Evolutionary conservation across 2,113 vertebrate genomes (phyloP).

Genomic region (Sorex araneus): DNA sequence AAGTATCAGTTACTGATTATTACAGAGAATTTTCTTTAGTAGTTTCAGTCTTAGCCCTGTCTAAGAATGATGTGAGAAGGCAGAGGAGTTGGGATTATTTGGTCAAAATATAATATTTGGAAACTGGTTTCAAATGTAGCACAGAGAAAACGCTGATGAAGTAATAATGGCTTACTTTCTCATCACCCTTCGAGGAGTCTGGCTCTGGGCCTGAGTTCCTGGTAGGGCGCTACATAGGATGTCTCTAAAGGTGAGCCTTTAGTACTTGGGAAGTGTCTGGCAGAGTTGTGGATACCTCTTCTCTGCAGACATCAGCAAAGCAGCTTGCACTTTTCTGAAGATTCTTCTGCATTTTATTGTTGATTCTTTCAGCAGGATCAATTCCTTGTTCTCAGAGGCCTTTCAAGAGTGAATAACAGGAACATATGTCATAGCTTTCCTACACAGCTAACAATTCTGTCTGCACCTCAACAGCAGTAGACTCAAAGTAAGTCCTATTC

Average conservation of each 20-base stretch:
- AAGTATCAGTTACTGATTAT: background rate
- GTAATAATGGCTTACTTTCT: conserved; percentile 23
- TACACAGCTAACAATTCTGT: background rate
- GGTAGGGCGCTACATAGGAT: background rate
- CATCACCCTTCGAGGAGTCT: background rate
- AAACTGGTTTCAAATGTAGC: background rate
- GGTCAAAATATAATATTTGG: conserved; percentile 6
- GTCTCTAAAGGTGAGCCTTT: background rate
- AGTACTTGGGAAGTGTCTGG: conserved; percentile 13
- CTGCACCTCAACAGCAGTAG: background rate
- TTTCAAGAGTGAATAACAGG: background rate
- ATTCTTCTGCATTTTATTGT: background rate
- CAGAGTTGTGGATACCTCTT: background rate
- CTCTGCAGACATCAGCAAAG: background rate
- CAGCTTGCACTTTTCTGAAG: background rate
- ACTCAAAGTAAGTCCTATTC: background rate
- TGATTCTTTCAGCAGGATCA: background rate
- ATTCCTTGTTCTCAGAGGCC: background rate
- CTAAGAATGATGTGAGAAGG: background rate
- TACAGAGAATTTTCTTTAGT: background rate
- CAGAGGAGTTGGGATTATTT: background rate
- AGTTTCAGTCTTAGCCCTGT: conserved; percentile 37
- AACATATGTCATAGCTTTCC: background rate
- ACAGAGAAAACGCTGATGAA: conserved; percentile 15
- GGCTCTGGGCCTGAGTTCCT: background rate